Conservation (phyloP, 2,888 invertebrate genomes). For the Cephalotes varians region DNA sequence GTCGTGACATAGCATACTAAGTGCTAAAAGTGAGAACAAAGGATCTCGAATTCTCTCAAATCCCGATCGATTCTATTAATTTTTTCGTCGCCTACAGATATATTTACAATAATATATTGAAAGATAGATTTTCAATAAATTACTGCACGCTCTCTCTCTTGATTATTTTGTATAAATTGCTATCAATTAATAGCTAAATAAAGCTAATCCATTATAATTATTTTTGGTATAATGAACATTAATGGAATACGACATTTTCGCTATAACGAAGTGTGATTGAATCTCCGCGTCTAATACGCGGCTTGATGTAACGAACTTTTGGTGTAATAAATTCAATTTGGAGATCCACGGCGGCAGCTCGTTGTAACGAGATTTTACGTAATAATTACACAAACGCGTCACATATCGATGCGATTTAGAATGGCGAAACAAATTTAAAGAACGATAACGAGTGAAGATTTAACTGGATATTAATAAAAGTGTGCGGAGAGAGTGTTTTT, state of each 20-base stretch:
- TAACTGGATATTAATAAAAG: conserved; percentile 36
- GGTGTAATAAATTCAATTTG: conserved; percentile 51
- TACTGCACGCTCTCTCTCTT: not conserved
- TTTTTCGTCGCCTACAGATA: too few relatives aligned
- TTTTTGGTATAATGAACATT: conserved; percentile 32
- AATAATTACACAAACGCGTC: conserved; percentile 48
- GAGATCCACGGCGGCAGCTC: conserved; percentile 43
- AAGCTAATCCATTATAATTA: conserved; percentile 40
- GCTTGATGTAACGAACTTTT: conserved; percentile 55
- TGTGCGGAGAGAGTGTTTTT: not conserved
- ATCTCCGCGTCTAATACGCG: conserved; percentile 51
- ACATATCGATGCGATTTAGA: conserved; percentile 31
- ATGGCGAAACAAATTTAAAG: conserved; percentile 43
- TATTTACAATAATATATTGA: not conserved
- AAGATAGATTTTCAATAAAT: not conserved
- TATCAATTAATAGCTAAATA: conserved; percentile 20
- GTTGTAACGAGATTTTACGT: conserved; percentile 44
- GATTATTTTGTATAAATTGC: not conserved
- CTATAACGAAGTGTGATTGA: conserved; percentile 42
- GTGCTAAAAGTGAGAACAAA: too few relatives aligned
- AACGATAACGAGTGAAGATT: conserved; percentile 40
- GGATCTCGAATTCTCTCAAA: too few relatives aligned
- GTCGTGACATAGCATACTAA: too few relatives aligned
- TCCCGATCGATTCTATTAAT: too few relatives aligned
- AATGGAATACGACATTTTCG: conserved; percentile 46